Evolutionary conservation across 2,113 vertebrate genomes (phyloP).

Genomic region (Enhydra lutris): DNA sequence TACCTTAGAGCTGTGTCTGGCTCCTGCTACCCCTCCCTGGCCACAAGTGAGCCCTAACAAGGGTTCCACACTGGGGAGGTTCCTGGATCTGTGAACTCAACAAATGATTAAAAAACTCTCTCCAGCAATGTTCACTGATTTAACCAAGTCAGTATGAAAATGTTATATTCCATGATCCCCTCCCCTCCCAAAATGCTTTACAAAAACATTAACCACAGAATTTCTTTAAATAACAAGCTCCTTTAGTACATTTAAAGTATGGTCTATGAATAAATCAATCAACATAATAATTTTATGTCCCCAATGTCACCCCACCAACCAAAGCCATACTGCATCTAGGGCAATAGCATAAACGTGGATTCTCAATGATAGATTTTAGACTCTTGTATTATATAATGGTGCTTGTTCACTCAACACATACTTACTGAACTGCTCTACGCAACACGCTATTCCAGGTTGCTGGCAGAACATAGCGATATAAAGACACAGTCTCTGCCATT

Average conservation of each 20-base stretch:
- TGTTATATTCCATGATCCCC: neutral
- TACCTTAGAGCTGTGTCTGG: neutral
- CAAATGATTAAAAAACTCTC: neutral
- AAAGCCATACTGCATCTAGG: constrained; percentile 24
- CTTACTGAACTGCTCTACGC: neutral
- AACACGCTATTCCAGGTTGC: neutral
- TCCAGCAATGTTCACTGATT: neutral
- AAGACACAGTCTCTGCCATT: neutral
- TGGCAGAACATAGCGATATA: neutral
- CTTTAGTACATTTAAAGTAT: constrained; percentile 6
- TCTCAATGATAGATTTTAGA: constrained; percentile 23
- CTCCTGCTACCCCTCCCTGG: neutral
- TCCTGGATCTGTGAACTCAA: neutral
- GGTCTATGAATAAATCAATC: constrained; percentile 43
- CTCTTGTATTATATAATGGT: constrained; percentile 12
- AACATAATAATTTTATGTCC: neutral
- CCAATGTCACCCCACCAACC: neutral
- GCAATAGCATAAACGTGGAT: constrained; percentile 36
- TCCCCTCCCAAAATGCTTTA: neutral
- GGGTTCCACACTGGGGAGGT: neutral
- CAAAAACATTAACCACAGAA: neutral
- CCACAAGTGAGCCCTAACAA: neutral
- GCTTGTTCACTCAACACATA: neutral
- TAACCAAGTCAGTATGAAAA: neutral
- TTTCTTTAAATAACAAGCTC: constrained; percentile 39